Base-by-base conservation (phyloP, 53 echinoderm and acorn worm genomes). In the Henricia sp. region DNA sequence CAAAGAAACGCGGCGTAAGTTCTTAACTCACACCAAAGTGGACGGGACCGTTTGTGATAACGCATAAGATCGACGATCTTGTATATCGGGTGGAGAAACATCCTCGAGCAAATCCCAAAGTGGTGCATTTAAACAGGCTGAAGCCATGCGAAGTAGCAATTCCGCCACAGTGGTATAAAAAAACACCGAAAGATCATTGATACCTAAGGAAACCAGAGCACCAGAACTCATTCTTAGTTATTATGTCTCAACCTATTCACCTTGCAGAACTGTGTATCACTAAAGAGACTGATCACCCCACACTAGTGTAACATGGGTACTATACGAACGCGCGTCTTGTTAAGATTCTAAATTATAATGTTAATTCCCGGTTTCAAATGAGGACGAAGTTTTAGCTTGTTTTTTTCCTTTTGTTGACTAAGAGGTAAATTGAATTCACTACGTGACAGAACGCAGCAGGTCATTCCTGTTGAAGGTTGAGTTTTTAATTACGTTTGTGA, bases 111-210 rank as follows among this genome's bases (percentile, higher is more conserved):
- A 38, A 42, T 11, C 70, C 39, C 13, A 70, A 70, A 70, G 70
- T 38, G 38, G 70, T 70, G 11, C 70, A 70, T 43, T 26, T 70
- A 4, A 70, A 70, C 43, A 70, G 70, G 44, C n/a, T 70, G 19
- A 70, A 70, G 32, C 44, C 19, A 35, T 70, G 42, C 26, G 70
- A 40, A 26, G 70, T 39, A 9, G 70, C 38, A 4, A 37, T 26
- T 10, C 40, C 70, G 9, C 70, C 70, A 67, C 38, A 38, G 23
- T 70, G 70, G 70, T 70, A 25, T 46, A 46, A 46, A 46, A 14
- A 14, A 46, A 46, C 48, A 14, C 48, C 48, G 6, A 14, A 10
- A 46, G 14, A 8, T 46, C 48, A 8, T 14, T 8, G 48, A 8
- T 46, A 46, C 48, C 6, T 14, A 46, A 46, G 48, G 48, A 46